These are phyloP conservation scores for Pseudomugil gertrudae DNA, from an alignment of 2,797 vertebrate species.

Conservation along the genomic window DNA sequence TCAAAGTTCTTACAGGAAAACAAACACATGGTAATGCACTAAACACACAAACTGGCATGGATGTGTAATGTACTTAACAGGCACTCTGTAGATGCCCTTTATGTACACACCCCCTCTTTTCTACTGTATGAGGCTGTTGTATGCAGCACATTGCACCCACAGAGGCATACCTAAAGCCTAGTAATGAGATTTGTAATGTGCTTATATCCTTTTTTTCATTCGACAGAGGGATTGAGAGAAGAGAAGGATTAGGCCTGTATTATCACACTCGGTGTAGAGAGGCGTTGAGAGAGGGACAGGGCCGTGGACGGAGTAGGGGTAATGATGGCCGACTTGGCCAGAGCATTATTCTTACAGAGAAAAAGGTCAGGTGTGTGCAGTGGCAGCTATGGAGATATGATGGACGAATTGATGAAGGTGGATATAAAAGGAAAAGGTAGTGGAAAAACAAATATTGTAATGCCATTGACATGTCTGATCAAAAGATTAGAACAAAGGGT, in stretches of 20 bases:
- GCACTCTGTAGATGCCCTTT: constrained; percentile 13
- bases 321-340: constrained; percentile 33
- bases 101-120: constrained; percentile 26
- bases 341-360: constrained; percentile 42
- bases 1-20: constrained; percentile 12
- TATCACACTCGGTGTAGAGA: constrained; percentile 73
- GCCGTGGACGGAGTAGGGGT: constrained; percentile 45
- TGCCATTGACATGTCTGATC: constrained; percentile 8
- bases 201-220: constrained; percentile 81
- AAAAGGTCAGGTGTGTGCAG: constrained; percentile 23
- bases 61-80: constrained; percentile 2
- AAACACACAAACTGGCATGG: constrained; percentile 6
- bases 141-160: constrained; percentile 51
- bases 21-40: constrained; percentile 5
- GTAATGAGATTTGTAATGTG: constrained; percentile 86
- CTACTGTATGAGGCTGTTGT: constrained; percentile 49
- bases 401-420: constrained; percentile 17
- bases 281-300: constrained; percentile 48
- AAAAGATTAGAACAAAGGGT: not conserved
- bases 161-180: constrained; percentile 77
- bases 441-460: constrained; percentile 12
- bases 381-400: not conserved
- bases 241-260: constrained; percentile 81
- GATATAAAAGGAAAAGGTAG: not conserved
- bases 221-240: constrained; percentile 75